Evolutionary conservation across 1,140 invertebrate genomes (phyloP).

Genomic region (Diabrotica virgifera): DNA sequence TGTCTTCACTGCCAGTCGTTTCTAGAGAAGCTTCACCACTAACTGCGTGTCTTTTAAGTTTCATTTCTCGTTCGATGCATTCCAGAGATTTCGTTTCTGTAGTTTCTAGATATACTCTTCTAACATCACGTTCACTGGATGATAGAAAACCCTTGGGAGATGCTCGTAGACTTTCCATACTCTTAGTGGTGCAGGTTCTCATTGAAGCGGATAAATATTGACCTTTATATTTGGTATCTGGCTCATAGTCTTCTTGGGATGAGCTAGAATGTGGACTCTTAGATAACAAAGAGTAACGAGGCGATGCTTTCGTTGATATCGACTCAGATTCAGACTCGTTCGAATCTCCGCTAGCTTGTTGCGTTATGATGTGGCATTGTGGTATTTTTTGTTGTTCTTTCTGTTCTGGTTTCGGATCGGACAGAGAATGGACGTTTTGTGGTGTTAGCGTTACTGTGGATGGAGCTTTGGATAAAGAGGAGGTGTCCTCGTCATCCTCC

Average conservation of each 20-base stretch:
- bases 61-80: constrained; percentile 56
- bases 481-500: constrained; percentile 55
- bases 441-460: constrained; percentile 43
- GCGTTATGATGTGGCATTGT: constrained; percentile 50
- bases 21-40: constrained; percentile 56
- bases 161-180: constrained; percentile 65
- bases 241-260: constrained; percentile 67
- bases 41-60: constrained; percentile 57
- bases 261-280: constrained; percentile 67
- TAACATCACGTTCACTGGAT: constrained; percentile 63
- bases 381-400: constrained; percentile 22
- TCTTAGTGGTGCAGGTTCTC: constrained; percentile 60
- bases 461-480: constrained; percentile 40
- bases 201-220: constrained; percentile 57
- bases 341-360: constrained; percentile 50
- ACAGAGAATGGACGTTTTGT: constrained; percentile 32
- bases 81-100: constrained; percentile 57
- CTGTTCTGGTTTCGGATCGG: constrained; percentile 17
- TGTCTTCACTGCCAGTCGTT: constrained; percentile 45
- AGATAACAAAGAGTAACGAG: constrained; percentile 46
- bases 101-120: constrained; percentile 51
- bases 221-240: constrained; percentile 54
- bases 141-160: constrained; percentile 54
- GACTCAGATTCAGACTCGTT: constrained; percentile 46
- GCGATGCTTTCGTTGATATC: constrained; percentile 33